Evolutionary conservation across 2,888 invertebrate genomes (phyloP), one percentile per base, ranked within the genome.

Genomic region (Pseudoips prasinana): DNA sequence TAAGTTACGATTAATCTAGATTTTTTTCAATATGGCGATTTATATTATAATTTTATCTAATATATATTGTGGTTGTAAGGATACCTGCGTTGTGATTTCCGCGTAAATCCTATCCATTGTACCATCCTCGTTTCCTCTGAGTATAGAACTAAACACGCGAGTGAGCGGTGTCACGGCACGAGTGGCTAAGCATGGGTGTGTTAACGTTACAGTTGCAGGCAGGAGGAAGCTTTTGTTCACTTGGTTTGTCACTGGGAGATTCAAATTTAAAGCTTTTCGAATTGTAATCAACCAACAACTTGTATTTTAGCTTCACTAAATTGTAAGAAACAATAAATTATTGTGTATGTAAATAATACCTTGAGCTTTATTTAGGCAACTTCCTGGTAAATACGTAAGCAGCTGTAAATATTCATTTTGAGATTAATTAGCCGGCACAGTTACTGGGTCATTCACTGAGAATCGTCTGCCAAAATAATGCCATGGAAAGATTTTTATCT

Each of bases 51-150:
- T 90, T 89, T 90, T 90, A 89, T 90, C 89, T 90, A 90, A 90
- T 91, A 91, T 91, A 91, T 91, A 92, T 91, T 92, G 92, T 92
- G 92, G 92, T 91, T 92, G 91, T 90, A 91, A 91, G 91, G 91
- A 91, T 81, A 84, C 73, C 73, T 85, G 88, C 82, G 87, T 89
- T 88, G 79, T 89, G 83, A 89, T 89, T 89, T 89, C 83, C 86
- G 69, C 69, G 61, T 68, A 60, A 62, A 59, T 82, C 83, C 84
- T 73, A 55, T 76, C 77, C 78, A 68, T 60, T 61, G 54, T 56
- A 64, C 76, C 72, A 67, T 78, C 81, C 85, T 70, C 41, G 39
- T 63, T 69, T 73, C 74, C 82, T 64, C 60, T 53, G 54, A 50
- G 53, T 59, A 51, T 54, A 60, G 54, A 64, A 59, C 54, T 61